Conservation (phyloP, 2,888 invertebrate species). For the Nephrotoma flavescens region DNA sequence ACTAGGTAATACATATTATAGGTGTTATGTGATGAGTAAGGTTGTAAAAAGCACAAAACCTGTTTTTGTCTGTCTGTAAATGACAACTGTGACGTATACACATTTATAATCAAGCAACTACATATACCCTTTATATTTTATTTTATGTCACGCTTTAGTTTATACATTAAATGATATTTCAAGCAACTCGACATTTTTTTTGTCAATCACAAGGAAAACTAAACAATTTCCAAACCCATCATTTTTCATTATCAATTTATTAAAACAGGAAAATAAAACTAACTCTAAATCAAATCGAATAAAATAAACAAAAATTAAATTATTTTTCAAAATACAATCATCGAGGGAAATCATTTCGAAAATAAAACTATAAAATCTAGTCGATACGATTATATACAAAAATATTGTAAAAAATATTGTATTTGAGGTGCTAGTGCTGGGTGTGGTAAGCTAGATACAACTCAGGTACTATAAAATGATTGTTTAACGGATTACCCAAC, state of each 20-base stretch:
- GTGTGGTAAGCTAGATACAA: not conserved
- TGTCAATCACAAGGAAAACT: not conserved
- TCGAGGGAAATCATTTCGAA: not conserved
- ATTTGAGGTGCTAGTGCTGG: not conserved
- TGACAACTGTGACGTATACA: not conserved
- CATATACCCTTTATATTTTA: not conserved
- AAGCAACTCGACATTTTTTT: not conserved
- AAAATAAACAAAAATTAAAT: not conserved
- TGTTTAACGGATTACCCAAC: too few species aligned
- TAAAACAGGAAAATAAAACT: not conserved
- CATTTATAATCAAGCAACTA: not conserved
- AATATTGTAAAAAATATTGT: too few species aligned
- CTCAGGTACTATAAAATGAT: not conserved
- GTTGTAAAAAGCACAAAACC: not conserved
- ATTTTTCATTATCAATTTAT: not conserved
- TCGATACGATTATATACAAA: not conserved
- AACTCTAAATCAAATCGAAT: not conserved
- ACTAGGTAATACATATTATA: too few species aligned
- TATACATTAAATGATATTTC: not conserved
- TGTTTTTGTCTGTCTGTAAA: not conserved
- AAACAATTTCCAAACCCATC: not conserved
- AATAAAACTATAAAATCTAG: not conserved
- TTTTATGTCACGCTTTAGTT: not conserved
- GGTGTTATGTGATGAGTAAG: not conserved
- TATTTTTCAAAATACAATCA: not conserved